These are phyloP conservation scores for Phoxinus dragarum DNA, from an alignment of 2,797 vertebrate species.

Conservation along the genomic window DNA sequence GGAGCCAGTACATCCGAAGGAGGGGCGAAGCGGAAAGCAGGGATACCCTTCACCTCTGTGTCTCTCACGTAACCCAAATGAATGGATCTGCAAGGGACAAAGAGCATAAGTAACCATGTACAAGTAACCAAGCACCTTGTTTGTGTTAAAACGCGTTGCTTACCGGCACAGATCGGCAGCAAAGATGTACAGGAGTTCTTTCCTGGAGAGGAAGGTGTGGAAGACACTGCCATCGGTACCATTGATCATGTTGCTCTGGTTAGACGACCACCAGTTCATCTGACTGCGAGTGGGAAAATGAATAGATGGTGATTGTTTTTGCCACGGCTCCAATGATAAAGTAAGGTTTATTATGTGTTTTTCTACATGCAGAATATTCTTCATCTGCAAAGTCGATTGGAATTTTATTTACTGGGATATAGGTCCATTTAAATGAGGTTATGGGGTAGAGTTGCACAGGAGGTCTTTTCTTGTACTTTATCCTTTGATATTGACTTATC, in stretches of 20 bases:
- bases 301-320: not conserved
- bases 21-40: slow-evolving; percentile 82
- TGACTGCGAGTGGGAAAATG: slow-evolving; percentile 43
- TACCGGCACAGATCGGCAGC: slow-evolving; percentile 86
- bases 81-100: slow-evolving; percentile 74
- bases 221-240: slow-evolving; percentile 84
- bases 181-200: slow-evolving; percentile 85
- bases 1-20: slow-evolving; percentile 79
- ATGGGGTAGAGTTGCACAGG: not conserved
- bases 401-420: not conserved
- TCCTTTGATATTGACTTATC: slow-evolving; percentile 35
- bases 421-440: not conserved
- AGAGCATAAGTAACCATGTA: not conserved
- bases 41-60: slow-evolving; percentile 83
- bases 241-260: slow-evolving; percentile 88
- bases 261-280: slow-evolving; percentile 85
- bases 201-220: slow-evolving; percentile 81
- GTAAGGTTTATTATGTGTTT: not conserved
- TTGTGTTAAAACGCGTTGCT: not conserved
- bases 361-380: not conserved
- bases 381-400: not conserved
- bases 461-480: slow-evolving; percentile 58
- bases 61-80: slow-evolving; percentile 79
- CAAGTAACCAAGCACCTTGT: too few species aligned
- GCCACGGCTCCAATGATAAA: not conserved